These are phyloP conservation scores for Yponomeuta malinellus DNA, from an alignment of 2,888 invertebrate genomes.

Conservation along the genomic window DNA sequence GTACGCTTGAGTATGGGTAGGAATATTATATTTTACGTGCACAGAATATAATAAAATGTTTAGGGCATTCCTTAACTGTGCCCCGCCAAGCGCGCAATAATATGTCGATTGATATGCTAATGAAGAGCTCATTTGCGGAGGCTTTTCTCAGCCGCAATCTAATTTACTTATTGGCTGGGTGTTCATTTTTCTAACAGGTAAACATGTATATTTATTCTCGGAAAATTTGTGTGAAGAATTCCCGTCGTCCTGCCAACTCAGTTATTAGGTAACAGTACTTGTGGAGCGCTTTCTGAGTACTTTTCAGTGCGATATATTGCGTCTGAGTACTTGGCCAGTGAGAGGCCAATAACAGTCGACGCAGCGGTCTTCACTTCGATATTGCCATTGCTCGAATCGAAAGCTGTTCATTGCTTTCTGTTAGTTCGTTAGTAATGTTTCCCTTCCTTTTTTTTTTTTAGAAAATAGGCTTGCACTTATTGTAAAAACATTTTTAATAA, in stretches of 20 bases:
- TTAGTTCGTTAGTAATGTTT: background rate
- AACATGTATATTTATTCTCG: slow-evolving; percentile 6
- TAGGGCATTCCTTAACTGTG: slow-evolving; percentile 44
- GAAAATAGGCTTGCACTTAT: no score
- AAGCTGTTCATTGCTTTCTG: slow-evolving; percentile 10
- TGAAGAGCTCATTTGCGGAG: slow-evolving; percentile 55
- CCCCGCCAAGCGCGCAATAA: slow-evolving; percentile 29
- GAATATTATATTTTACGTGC: slow-evolving; percentile 76
- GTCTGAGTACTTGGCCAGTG: slow-evolving; percentile 44
- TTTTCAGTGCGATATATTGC: slow-evolving; percentile 34
- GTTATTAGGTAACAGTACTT: background rate
- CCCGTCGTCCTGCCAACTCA: no score
- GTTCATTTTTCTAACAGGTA: slow-evolving; percentile 11
- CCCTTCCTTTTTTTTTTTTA: no score
- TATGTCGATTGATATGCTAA: slow-evolving; percentile 69
- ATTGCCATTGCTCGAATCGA: slow-evolving; percentile 28
- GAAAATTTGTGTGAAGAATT: background rate
- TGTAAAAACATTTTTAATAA: no score
- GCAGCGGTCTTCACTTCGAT: slow-evolving; percentile 37
- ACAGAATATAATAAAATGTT: slow-evolving; percentile 72
- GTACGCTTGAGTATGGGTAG: slow-evolving; percentile 68
- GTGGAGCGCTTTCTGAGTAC: slow-evolving; percentile 14
- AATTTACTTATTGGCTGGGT: slow-evolving; percentile 37
- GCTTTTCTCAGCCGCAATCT: slow-evolving; percentile 39
- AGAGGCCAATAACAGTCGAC: slow-evolving; percentile 60